Evolutionary conservation across 2,888 invertebrate species (phyloP).

Genomic region (Drosophila anomalipes): DNA sequence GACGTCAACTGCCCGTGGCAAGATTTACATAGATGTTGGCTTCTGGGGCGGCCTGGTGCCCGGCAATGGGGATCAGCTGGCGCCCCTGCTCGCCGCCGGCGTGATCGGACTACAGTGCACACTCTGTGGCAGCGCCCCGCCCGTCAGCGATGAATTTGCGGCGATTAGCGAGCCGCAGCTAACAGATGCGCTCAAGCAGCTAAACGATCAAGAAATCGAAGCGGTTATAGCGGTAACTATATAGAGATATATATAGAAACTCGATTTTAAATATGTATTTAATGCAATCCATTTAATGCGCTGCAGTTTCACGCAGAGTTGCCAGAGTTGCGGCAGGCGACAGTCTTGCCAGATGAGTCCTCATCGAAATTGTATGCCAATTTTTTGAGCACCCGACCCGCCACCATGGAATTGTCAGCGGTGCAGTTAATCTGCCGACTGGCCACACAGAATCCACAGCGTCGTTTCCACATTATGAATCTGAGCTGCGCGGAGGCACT

Average conservation of each 20-base stretch:
- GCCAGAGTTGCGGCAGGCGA: conserved; percentile 84
- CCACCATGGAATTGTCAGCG: conserved; percentile 89
- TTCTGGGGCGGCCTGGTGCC: conserved; percentile 93
- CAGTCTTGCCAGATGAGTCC: conserved; percentile 67
- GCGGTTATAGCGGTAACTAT: conserved; percentile 88
- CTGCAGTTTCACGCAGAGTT: conserved; percentile 90
- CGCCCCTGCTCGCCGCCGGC: conserved; percentile 87
- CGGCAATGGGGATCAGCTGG: conserved; percentile 87
- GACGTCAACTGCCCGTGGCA: conserved; percentile 87
- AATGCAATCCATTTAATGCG: neutral
- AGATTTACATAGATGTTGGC: conserved; percentile 89
- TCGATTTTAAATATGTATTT: neutral
- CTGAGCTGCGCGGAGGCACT: conserved; percentile 88
- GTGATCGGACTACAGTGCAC: conserved; percentile 92
- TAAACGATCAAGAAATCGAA: conserved; percentile 87
- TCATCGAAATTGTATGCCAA: conserved; percentile 88
- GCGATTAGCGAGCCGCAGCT: conserved; percentile 87
- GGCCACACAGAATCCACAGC: conserved; percentile 76
- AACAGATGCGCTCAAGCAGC: conserved; percentile 87
- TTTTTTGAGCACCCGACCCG: conserved; percentile 88
- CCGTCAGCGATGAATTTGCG: conserved; percentile 87
- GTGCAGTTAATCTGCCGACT: conserved; percentile 87
- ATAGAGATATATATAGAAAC: neutral
- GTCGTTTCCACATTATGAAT: conserved; percentile 89
- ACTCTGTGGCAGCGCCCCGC: conserved; percentile 89